Evolutionary conservation across 2,888 invertebrate genomes (phyloP).

Genomic region (Barypeithes pellucidus): DNA sequence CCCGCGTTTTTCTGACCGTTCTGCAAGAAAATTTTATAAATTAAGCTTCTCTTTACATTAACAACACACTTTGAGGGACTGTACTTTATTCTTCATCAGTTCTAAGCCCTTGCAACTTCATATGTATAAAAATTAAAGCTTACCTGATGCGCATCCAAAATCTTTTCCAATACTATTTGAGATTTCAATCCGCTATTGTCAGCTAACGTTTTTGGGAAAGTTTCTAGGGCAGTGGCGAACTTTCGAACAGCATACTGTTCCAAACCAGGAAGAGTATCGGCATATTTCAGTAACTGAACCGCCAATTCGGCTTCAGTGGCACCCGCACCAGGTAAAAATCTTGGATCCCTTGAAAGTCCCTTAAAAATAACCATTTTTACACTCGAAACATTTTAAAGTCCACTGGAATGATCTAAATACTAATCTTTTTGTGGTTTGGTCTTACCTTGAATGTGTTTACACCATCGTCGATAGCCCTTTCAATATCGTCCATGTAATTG

Average conservation of each 20-base stretch:
- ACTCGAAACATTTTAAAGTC: too few relatives aligned
- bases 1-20: slow-evolving; percentile 85
- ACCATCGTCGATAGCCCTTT: slow-evolving; percentile 98
- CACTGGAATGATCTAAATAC: too few relatives aligned
- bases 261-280: slow-evolving; percentile 93
- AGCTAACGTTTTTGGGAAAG: slow-evolving; percentile 92
- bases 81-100: too few relatives aligned
- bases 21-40: slow-evolving; percentile 61
- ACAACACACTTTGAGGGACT: too few relatives aligned
- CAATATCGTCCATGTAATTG: slow-evolving; percentile 99
- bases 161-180: slow-evolving; percentile 88
- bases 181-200: slow-evolving; percentile 95
- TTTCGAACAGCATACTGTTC: slow-evolving; percentile 98
- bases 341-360: slow-evolving; percentile 68
- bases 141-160: slow-evolving; percentile 93
- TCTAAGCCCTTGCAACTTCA: neutral
- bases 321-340: slow-evolving; percentile 93
- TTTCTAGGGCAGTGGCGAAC: slow-evolving; percentile 91
- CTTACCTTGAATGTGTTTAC: slow-evolving; percentile 97
- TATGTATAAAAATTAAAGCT: slow-evolving; percentile 27
- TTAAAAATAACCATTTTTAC: too few relatives aligned
- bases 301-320: slow-evolving; percentile 96
- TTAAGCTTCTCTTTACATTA: too few relatives aligned
- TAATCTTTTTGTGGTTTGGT: too few relatives aligned
- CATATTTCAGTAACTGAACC: slow-evolving; percentile 87